A percentile compares a stretch with the other conserved stretches of the same genome.
phyloP scores from a whole-genome alignment of 2,888 invertebrate genomes.

The Protodeltote pygarga region DNA sequence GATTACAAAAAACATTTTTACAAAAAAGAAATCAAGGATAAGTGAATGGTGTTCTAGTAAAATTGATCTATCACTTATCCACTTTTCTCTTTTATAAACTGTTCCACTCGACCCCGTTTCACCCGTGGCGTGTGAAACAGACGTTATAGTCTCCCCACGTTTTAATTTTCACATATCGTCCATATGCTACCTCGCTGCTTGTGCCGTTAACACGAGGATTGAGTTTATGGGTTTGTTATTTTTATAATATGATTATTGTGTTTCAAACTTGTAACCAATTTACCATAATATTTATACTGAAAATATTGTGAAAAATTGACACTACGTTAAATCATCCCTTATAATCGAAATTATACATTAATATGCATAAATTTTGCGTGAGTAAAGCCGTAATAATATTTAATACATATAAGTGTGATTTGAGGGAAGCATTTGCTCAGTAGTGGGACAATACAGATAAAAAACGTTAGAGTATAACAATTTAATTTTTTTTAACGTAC shows the following conservation, averaged over 20 bases:
- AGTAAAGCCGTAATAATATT: too few species aligned
- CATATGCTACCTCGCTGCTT: conserved; percentile 65
- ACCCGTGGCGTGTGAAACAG: conserved; percentile 47
- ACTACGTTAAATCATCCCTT: too few species aligned
- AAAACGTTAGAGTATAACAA: too few species aligned
- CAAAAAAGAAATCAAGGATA: neutral
- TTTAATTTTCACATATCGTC: conserved; percentile 76
- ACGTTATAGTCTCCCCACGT: conserved; percentile 54
- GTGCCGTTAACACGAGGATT: conserved; percentile 67
- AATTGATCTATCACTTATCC: conserved; percentile 25
- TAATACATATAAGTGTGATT: too few species aligned
- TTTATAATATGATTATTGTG: conserved; percentile 25
- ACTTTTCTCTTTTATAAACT: conserved; percentile 25
- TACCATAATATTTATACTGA: too few species aligned
- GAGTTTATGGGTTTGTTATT: conserved; percentile 33
- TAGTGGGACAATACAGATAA: too few species aligned
- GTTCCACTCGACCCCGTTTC: conserved; percentile 35
- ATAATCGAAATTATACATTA: too few species aligned
- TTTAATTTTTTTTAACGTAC: too few species aligned
- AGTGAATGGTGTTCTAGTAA: neutral
- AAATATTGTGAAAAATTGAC: too few species aligned
- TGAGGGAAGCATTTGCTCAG: too few species aligned
- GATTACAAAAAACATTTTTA: neutral
- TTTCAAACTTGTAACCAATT: too few species aligned
- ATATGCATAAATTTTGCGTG: too few species aligned